Conservation (phyloP, 1,140 invertebrate species). For the Cotesia typhae region DNA sequence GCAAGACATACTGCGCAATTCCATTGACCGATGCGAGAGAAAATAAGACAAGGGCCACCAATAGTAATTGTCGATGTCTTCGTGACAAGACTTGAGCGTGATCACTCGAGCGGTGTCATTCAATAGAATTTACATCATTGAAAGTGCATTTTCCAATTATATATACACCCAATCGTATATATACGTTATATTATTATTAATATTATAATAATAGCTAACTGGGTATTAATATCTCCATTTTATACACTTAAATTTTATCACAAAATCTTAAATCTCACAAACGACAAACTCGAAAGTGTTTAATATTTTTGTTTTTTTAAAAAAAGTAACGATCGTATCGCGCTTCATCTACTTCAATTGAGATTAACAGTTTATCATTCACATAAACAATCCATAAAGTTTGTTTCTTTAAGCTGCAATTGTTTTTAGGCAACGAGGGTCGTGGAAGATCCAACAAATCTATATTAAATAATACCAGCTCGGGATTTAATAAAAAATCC, state of each 20-base stretch:
- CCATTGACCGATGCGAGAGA: constrained; percentile 53
- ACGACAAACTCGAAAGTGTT: no score
- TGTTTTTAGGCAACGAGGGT: constrained; percentile 59
- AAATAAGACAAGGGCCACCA: constrained; percentile 44
- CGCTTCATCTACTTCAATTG: no score
- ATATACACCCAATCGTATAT: no score
- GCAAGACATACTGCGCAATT: constrained; percentile 59
- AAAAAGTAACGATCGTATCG: no score
- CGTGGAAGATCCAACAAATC: constrained; percentile 48
- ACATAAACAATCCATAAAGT: background rate
- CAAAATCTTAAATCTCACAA: no score
- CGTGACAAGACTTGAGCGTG: constrained; percentile 51
- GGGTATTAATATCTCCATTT: no score
- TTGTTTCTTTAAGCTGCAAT: constrained; percentile 54
- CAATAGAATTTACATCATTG: background rate
- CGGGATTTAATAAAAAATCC: constrained; percentile 34
- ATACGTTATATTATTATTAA: no score
- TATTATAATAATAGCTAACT: no score
- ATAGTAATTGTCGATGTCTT: constrained; percentile 61
- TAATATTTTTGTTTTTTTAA: no score
- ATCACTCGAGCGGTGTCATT: constrained; percentile 49
- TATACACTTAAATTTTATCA: no score
- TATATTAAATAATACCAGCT: constrained; percentile 2
- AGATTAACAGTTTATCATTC: no score
- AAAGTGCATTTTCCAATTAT: no score